phyloP scores from a whole-genome alignment of 2,113 vertebrate species.

The Sarotherodon lohbergeri region DNA sequence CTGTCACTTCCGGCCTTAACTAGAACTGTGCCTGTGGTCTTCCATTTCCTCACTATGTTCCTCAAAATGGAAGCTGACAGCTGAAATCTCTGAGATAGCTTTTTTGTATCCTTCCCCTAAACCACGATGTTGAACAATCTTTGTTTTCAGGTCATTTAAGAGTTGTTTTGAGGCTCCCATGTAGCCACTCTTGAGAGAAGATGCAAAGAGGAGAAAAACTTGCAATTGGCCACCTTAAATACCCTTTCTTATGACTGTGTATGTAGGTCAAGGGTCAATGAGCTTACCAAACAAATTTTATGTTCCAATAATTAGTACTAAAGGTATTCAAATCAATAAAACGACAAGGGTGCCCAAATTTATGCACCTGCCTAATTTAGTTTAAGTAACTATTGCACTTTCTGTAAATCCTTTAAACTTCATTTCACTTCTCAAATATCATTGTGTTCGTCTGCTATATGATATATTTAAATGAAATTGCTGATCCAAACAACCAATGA shows the following conservation, averaged over 20 bases:
- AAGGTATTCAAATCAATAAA: background rate
- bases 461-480: no score
- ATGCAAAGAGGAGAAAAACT: background rate
- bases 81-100: background rate
- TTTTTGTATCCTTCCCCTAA: background rate
- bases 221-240: background rate
- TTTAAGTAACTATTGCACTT: background rate
- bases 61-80: background rate
- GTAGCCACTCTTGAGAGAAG: background rate
- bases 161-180: background rate
- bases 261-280: background rate
- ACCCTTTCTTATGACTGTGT: background rate
- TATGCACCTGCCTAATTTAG: background rate
- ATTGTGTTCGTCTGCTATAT: no score
- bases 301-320: background rate
- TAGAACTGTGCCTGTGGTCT: background rate
- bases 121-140: background rate
- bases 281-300: background rate
- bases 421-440: no score
- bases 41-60: background rate
- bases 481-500: no score
- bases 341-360: background rate
- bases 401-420: no score
- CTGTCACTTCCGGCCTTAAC: background rate
- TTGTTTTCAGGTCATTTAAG: background rate